Base-by-base conservation (phyloP, 2,797 vertebrate species). In the Coranthus polyacanthus region DNA sequence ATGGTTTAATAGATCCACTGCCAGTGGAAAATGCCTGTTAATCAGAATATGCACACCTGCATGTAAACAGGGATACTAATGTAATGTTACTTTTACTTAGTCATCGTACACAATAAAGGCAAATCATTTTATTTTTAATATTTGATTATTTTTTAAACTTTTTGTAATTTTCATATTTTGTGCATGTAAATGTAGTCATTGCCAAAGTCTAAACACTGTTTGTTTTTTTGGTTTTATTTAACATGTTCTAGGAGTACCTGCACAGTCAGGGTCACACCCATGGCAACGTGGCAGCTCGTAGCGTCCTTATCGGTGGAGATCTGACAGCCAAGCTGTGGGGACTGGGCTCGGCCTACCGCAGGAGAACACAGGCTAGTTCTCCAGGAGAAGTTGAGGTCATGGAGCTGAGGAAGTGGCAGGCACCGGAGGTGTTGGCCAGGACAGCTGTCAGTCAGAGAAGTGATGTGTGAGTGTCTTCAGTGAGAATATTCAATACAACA, bases 271-370 rank as follows among this genome's bases (percentile, higher is more conserved):
- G 80, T 26, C 87, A 93, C 61, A 86, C 95, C 65, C 97, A 98
- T 17, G 96, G 97, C 9, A 95, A 97, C 50, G n/a, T 99, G 16
- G 94, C 92, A 10, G 96, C 97, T 56, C 93, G 92, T 46, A 98
- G 96, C 22, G 75, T 99, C 18, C 91, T 99, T 6, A 92, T 98
- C 22, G 95, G 92, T 4, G 71, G 24, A 32, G 93, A 95, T 66
- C 87, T 96, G 71, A 94, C 94, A 0, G 94, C 89, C 1, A 98
- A 97, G 53, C 93, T 95, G 65, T 96, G 96, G 89, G 94, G 95
- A 12, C 57, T 98, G 29, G 94, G 95, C 32, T 69, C 95, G 2
- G 93, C 93, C 9, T 94, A 95, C 18, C 90, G 86, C 79, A 86
- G 85, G 72, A 88, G 85, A 0, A 13, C 65, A 0, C 78, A 12